Conservation (phyloP, 1,140 invertebrate genomes). For the Zeugodacus cucurbitae region DNA sequence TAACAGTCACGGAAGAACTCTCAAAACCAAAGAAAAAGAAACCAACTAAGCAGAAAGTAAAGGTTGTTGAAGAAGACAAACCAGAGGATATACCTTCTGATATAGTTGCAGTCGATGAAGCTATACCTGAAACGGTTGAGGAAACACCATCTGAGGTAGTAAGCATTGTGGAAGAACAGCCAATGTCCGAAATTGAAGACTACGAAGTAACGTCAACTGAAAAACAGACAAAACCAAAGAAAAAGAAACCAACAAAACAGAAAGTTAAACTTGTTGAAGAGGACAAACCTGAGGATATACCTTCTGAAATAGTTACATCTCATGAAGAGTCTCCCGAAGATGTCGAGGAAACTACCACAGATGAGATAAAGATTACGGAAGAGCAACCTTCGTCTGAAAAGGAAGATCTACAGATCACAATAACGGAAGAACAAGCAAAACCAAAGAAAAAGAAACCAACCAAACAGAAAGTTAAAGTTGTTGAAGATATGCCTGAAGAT, state of each 20-base stretch:
- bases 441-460: constrained; percentile 14
- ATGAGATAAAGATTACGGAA: neutral
- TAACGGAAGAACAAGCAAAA: neutral
- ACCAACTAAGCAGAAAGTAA: constrained; percentile 24
- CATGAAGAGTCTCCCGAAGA: neutral
- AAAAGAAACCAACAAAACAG: constrained; percentile 47
- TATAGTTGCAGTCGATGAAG: neutral
- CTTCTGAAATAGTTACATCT: neutral
- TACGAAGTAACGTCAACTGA: neutral
- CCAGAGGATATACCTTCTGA: constrained; percentile 2
- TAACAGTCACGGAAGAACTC: neutral
- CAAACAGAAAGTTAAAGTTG: constrained; percentile 14
- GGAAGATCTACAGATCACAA: neutral
- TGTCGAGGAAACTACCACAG: neutral
- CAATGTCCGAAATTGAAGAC: neutral
- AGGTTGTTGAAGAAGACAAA: neutral
- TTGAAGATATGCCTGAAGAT: neutral
- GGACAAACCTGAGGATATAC: neutral
- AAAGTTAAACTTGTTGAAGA: constrained; percentile 48
- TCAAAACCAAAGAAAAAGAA: neutral
- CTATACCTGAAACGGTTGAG: neutral
- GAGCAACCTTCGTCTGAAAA: neutral
- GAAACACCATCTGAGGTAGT: neutral
- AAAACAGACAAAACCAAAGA: constrained; percentile 47
- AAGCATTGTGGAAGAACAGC: neutral